Evolutionary conservation across 2,113 vertebrate genomes (phyloP).

Genomic region (Corythoichthys intestinalis): DNA sequence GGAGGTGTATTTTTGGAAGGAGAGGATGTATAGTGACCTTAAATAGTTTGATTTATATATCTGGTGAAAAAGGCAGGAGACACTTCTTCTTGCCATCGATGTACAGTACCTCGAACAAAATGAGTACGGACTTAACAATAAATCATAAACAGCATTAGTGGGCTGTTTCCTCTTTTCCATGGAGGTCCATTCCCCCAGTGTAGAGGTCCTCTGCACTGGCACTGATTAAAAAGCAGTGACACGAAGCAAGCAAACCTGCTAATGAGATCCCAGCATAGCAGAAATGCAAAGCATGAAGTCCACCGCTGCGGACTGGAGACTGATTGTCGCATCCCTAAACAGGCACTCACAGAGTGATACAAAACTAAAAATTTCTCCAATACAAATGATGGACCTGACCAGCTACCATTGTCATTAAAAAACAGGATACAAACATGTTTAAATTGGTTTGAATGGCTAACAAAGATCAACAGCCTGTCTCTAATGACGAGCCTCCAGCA

Average conservation of each 20-base stretch:
- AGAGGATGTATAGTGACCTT: too few relatives aligned
- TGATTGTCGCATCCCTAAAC: background rate
- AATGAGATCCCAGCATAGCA: constrained; percentile 9
- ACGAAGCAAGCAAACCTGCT: constrained; percentile 26
- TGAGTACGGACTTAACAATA: background rate
- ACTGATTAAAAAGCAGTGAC: constrained; percentile 9
- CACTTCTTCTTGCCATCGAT: too few relatives aligned
- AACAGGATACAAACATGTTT: constrained; percentile 35
- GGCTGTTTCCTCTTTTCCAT: background rate
- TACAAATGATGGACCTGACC: background rate
- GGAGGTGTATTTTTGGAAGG: too few relatives aligned
- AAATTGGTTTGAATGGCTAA: constrained; percentile 46
- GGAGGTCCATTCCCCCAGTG: background rate
- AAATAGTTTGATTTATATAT: too few relatives aligned
- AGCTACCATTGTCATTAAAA: constrained; percentile 52
- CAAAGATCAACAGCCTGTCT: constrained; percentile 57
- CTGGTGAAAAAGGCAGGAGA: too few relatives aligned
- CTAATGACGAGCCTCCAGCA: constrained; percentile 53
- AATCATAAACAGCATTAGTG: background rate
- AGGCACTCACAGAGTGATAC: background rate
- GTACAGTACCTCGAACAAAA: background rate
- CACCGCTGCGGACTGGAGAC: constrained; percentile 7
- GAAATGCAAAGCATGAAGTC: constrained; percentile 13
- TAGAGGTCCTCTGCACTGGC: background rate
- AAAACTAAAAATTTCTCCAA: background rate